Evolutionary conservation across 1,140 invertebrate genomes (phyloP), one percentile per base, ranked within the genome.

Genomic region (Berghia stephanieae): DNA sequence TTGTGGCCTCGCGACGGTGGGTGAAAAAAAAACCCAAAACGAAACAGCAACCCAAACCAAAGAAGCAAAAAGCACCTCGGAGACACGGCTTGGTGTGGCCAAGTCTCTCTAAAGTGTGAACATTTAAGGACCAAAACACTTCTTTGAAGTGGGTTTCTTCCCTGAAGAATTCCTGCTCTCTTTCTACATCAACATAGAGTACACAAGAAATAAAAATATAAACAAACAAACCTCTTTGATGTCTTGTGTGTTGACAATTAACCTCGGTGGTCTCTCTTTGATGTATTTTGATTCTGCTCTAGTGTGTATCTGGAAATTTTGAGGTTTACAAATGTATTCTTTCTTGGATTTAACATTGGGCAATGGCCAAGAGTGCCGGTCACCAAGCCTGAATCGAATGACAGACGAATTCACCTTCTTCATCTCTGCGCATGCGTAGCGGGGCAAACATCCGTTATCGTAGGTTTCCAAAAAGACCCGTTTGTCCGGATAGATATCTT

Each of bases 381-480:
- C 75, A 0, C 84, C 80, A 36, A 85, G 40, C 2, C 83, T 79
- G 69, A 83, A 85, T 24, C 79, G 77, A 67, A 85, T 79, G 0
- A 82, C 80, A 1, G 84, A 83, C 3, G 81, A 79, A 1, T 80
- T 76, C 6, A 79, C 69, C 44, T 84, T 84, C 71, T 79, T 76
- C 68, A 83, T 78, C 42, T 85, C 80, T n/a, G 83, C 43, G 69
- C 84, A 85, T 1, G 82, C 80, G 72, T 81, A 85, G 36, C 84
- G 79, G 6, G 84, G 84, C 31, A 80, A 83, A 60, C 84, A 85
- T 4, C 84, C 84, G 42, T 84, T 84, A 4, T 80, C 77, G 66
- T 82, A 83, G n/a, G 81, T 70, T 40, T 83, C 77, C 0, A 84
- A 75, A 16, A 85, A 68, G 44, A 85, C 77, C 42, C 71, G 70